Percentiles rank a stretch among this genome's conserved stretches.
Conservation (phyloP, 2,888 invertebrate genomes). For the Chymomyza caudatula region DNA sequence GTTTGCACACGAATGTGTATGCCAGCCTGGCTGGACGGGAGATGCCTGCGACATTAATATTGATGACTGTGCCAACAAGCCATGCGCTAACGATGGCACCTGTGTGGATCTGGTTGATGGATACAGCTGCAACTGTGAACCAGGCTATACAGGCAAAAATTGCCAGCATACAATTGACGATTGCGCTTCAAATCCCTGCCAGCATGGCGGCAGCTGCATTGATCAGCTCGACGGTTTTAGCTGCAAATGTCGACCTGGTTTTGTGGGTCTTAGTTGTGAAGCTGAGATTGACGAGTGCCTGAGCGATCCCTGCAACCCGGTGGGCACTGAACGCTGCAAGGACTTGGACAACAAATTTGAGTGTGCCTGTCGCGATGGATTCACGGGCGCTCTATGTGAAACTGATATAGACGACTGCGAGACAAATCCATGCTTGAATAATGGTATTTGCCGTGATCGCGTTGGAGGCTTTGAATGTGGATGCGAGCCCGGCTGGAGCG, state of each 20-base stretch:
- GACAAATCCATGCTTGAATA: conserved; percentile 90
- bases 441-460: conserved; percentile 92
- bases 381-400: conserved; percentile 90
- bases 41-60: conserved; percentile 92
- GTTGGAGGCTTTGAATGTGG: conserved; percentile 90
- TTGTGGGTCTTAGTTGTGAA: conserved; percentile 94
- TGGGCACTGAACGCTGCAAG: conserved; percentile 93
- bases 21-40: conserved; percentile 95
- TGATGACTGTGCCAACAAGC: conserved; percentile 92
- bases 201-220: conserved; percentile 92
- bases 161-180: conserved; percentile 97
- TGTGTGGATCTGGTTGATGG: conserved; percentile 93
- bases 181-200: conserved; percentile 92
- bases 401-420: conserved; percentile 92
- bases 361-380: conserved; percentile 94
- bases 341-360: conserved; percentile 92
- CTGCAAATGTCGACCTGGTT: conserved; percentile 96
- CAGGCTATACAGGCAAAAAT: conserved; percentile 95
- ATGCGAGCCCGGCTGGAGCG: conserved; percentile 92
- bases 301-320: conserved; percentile 92
- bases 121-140: conserved; percentile 92
- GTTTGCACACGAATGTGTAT: conserved; percentile 91
- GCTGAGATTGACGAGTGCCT: conserved; percentile 95
- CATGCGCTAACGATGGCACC: conserved; percentile 94
- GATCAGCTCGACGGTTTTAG: conserved; percentile 93